These are phyloP conservation scores for Percina caprodes DNA, from an alignment of 2,113 vertebrate species.

Conservation along the genomic window DNA sequence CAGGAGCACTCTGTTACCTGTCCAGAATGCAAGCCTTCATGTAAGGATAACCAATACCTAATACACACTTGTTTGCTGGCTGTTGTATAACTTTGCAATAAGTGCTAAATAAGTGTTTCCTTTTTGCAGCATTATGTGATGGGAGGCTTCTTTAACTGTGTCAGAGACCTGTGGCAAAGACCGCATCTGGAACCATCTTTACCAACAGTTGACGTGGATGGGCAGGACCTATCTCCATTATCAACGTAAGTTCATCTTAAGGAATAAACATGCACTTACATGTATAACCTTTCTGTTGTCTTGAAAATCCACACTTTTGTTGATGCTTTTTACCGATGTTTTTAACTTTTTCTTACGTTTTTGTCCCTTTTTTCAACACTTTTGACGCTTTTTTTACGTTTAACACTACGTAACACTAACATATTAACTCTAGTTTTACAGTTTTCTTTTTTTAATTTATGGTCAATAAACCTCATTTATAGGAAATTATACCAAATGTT, in stretches of 20 bases:
- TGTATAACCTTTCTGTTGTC: background rate
- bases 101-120: background rate
- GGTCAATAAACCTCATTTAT: too few relatives aligned
- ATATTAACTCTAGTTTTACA: too few relatives aligned
- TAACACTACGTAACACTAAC: too few relatives aligned
- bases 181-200: background rate
- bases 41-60: constrained; percentile 46
- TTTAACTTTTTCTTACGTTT: too few relatives aligned
- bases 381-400: too few relatives aligned
- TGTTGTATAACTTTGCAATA: background rate
- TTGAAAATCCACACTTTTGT: too few relatives aligned
- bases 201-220: constrained; percentile 44
- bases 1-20: accelerated
- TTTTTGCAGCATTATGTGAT: constrained; percentile 67
- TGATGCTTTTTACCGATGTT: too few relatives aligned
- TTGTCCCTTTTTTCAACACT: too few relatives aligned
- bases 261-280: background rate
- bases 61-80: background rate
- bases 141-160: constrained; percentile 77
- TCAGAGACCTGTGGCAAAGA: constrained; percentile 40
- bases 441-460: too few relatives aligned
- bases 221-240: constrained; percentile 48
- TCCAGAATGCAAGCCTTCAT: constrained; percentile 17
- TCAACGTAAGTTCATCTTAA: constrained; percentile 68
- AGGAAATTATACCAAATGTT: too few relatives aligned